A percentile compares a stretch with the other conserved stretches of the same genome.
Evolutionary conservation across 2,888 invertebrate species (phyloP).

Genomic region (Ochropleura plecta): DNA sequence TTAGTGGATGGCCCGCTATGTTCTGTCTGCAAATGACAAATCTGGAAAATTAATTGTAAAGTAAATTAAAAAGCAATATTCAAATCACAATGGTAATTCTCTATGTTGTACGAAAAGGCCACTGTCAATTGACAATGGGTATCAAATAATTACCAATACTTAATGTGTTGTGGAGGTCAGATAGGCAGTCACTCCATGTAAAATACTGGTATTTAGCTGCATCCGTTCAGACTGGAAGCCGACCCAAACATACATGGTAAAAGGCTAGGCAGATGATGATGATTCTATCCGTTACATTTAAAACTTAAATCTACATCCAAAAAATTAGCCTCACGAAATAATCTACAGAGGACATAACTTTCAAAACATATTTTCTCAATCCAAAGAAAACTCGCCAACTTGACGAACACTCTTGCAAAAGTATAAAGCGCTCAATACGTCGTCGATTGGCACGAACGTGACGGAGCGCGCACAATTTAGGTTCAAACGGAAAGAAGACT

Average conservation of each 20-base stretch:
- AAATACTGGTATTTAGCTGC: no score
- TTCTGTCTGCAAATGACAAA: no score
- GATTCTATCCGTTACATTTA: no score
- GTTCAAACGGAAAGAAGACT: constrained; percentile 88
- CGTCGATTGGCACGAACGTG: constrained; percentile 82
- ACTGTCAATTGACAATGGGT: not conserved
- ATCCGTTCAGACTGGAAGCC: no score
- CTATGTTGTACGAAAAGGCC: not conserved
- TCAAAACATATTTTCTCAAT: constrained; percentile 5
- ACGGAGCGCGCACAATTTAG: constrained; percentile 82
- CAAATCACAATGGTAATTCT: not conserved
- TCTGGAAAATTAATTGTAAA: no score
- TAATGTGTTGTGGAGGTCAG: no score
- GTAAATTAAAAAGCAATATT: not conserved
- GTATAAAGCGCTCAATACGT: constrained; percentile 79
- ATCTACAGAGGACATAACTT: not conserved
- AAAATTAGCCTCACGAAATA: not conserved
- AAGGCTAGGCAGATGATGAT: no score
- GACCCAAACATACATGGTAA: no score
- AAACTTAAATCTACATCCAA: not conserved
- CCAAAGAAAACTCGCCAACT: constrained; percentile 41
- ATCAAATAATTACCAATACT: not conserved
- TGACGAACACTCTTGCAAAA: constrained; percentile 77
- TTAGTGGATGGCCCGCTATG: no score
- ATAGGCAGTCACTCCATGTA: no score